Conservation (phyloP, 2,888 invertebrate genomes). For the Tricholauxania praeusta region DNA sequence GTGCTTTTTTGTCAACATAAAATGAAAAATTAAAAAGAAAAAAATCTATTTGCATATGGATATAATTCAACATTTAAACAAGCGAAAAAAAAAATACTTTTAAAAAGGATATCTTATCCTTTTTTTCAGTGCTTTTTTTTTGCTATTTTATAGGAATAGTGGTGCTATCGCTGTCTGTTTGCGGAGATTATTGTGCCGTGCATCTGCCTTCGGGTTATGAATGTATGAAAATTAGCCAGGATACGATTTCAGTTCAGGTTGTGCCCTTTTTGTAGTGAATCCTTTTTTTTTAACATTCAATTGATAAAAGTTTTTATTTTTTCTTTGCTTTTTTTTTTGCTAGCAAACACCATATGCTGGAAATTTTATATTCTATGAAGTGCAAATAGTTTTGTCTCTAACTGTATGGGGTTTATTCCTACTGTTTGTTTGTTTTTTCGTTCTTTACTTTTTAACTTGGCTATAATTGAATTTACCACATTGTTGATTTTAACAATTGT, state of each 20-base stretch:
- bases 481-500: conserved; percentile 15
- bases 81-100: conserved; percentile 50
- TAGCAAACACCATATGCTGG: conserved; percentile 24
- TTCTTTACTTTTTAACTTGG: conserved; percentile 7
- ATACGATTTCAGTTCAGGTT: conserved; percentile 54
- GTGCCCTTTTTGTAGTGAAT: conserved; percentile 1
- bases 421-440: not conserved
- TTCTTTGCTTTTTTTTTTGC: conserved; percentile 46
- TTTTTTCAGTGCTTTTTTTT: conserved; percentile 50
- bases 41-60: conserved; percentile 62
- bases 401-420: not conserved
- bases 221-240: conserved; percentile 60
- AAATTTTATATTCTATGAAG: conserved; percentile 30
- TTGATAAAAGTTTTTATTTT: conserved; percentile 32
- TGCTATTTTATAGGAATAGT: conserved; percentile 36
- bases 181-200: conserved; percentile 64
- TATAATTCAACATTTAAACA: conserved; percentile 61
- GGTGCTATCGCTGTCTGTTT: conserved; percentile 59
- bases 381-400: conserved; percentile 21
- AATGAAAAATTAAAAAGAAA: conserved; percentile 54
- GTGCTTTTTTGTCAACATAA: conserved; percentile 22
- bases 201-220: conserved; percentile 58
- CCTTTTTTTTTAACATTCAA: conserved; percentile 27
- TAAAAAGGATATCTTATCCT: conserved; percentile 36
- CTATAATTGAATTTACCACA: conserved; percentile 15